Base-by-base conservation (phyloP, 2,888 invertebrate species). In the Drosophila peninsularis region DNA sequence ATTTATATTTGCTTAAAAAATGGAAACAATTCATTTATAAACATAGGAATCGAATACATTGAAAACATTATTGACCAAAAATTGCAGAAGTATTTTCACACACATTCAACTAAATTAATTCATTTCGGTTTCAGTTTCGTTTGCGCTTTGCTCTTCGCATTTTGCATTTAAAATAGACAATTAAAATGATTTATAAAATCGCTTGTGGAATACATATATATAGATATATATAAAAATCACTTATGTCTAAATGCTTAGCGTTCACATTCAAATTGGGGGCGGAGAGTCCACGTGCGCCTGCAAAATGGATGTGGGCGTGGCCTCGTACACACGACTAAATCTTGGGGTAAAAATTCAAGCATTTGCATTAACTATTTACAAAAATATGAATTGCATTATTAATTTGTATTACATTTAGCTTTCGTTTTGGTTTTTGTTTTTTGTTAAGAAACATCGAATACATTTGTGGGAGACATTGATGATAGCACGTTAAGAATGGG, bases 131-230 rank as follows among this genome's bases (percentile, higher is more conserved):
- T 67, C 56, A 37, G 55, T 71, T 57, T 44, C 62, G 66, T 58
- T 44, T 19, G 64, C 55, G 42, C 69, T 71, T 61, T 62, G 50
- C 71, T n/a, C n/a, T n/a, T n/a, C n/a, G n/a, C 55, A 45, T 71
- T 71, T 61, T 62, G 50, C 71, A 9, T 64, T 85, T 89, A 82
- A 86, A 86, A 89, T 86, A 86, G 86, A 86, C 86, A 86, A 88
- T 89, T 86, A 86, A 86, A 86, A 86, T 86, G 73, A 86, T 84
- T 89, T 89, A 82, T 82, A 88, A 86, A 89, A 86, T 78, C 89
- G 71, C 63, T 71, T 80, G 60, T 34, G 13, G 32, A 42, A 39
- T 64, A 53, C 62, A 32, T 34, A 55, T 52, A 30, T 57, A 82
- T 27, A 27, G 4, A 27, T 47, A 36, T 63, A 87, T 85, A 82